Percentiles rank a stretch among this genome's conserved stretches.
phyloP scores from a whole-genome alignment of 2,113 vertebrate genomes.

The Erythrolamprus reginae region DNA sequence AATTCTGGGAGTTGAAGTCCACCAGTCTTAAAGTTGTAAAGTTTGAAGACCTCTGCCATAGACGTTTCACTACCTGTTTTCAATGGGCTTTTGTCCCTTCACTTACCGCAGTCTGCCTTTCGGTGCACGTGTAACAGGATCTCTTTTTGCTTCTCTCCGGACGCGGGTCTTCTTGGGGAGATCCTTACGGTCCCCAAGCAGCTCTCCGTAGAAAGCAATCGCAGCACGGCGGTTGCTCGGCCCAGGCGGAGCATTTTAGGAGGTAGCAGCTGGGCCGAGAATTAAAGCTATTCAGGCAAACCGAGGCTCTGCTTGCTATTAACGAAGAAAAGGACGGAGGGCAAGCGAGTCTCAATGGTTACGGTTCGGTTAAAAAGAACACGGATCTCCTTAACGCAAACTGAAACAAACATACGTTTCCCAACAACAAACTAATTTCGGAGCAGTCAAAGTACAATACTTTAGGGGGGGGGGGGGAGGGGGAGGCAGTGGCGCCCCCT shows the following conservation, averaged over 20 bases:
- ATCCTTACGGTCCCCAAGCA: not conserved
- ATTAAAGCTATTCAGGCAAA: not conserved
- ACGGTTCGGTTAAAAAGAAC: not conserved
- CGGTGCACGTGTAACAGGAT: conserved; percentile 27
- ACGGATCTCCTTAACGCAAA: not conserved
- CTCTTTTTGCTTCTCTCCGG: conserved; percentile 17
- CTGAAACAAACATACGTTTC: not conserved
- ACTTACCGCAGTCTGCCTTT: conserved; percentile 46
- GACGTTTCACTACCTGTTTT: too few species aligned
- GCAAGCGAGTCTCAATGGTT: not conserved
- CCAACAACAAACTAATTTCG: not conserved
- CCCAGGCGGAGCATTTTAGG: not conserved
- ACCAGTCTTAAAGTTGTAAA: too few species aligned
- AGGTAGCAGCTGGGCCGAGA: not conserved
- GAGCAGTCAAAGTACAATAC: not conserved
- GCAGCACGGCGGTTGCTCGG: not conserved
- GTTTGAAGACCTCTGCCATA: too few species aligned
- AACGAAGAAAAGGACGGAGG: not conserved
- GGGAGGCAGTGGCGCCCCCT: not conserved
- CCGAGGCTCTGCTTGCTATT: not conserved
- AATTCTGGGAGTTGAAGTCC: too few species aligned
- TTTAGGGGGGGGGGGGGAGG: too few species aligned
- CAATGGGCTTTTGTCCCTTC: not conserved
- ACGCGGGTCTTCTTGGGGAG: not conserved
- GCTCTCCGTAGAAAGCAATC: not conserved